Evolutionary conservation across 1,140 invertebrate species (phyloP).

Genomic region (Lethocerus indicus): DNA sequence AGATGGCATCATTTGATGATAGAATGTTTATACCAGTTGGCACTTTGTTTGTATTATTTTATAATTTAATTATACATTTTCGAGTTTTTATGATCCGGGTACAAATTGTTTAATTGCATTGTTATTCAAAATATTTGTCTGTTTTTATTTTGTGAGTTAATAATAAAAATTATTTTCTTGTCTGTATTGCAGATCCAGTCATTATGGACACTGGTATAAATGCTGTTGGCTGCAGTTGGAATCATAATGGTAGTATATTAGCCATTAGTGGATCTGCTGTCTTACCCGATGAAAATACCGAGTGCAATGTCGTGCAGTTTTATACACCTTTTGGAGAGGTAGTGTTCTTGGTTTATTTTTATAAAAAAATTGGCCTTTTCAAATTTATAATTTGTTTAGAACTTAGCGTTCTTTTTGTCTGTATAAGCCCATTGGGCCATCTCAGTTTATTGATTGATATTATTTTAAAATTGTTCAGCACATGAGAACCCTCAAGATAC

Average conservation of each 20-base stretch:
- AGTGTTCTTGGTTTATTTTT: too few species aligned
- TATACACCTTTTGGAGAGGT: conserved; percentile 76
- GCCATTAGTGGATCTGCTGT: conserved; percentile 62
- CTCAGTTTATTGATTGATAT: neutral
- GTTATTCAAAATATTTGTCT: too few species aligned
- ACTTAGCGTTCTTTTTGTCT: neutral
- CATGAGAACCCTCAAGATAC: conserved; percentile 69
- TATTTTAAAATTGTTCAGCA: conserved; percentile 30
- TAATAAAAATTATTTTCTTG: conserved; percentile 9
- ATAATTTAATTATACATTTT: neutral
- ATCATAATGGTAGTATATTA: conserved; percentile 73
- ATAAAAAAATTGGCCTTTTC: too few species aligned
- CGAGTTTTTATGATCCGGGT: too few species aligned
- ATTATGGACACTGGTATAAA: conserved; percentile 60
- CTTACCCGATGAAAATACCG: conserved; percentile 37
- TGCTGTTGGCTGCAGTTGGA: conserved; percentile 75
- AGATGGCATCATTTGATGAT: too few species aligned
- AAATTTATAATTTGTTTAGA: neutral
- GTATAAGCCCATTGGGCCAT: neutral
- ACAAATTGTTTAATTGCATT: too few species aligned
- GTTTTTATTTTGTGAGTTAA: too few species aligned
- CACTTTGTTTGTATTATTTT: neutral
- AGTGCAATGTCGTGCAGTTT: conserved; percentile 79
- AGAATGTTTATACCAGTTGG: neutral
- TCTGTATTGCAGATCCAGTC: conserved; percentile 33